These are phyloP conservation scores for Macrotis lagotis DNA, from an alignment of 2,113 vertebrate species.

Conservation along the genomic window DNA sequence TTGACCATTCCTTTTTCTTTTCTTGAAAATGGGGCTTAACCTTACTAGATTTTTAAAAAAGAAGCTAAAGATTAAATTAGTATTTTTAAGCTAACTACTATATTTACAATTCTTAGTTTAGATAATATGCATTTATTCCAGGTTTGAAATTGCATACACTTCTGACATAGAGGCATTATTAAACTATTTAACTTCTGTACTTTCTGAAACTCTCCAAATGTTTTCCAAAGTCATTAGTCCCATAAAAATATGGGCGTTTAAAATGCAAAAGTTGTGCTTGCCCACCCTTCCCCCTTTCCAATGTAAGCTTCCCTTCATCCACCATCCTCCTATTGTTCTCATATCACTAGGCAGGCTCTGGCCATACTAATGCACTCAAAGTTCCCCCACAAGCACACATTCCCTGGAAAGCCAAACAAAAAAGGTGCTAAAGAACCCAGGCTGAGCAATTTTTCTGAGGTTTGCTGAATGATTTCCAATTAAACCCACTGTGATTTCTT, in stretches of 20 bases:
- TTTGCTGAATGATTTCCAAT: constrained; percentile 35
- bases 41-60: not conserved
- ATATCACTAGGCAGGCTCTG: constrained; percentile 31
- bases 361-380: constrained; percentile 16
- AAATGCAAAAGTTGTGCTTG: constrained; percentile 2
- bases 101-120: not conserved
- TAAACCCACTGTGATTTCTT: constrained; percentile 27
- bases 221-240: not conserved
- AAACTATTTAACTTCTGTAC: constrained; percentile 3
- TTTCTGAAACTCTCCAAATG: constrained; percentile 10
- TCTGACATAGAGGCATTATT: not conserved
- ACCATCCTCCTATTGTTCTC: constrained; percentile 31
- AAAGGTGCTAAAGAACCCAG: constrained; percentile 4
- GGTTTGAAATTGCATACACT: not conserved
- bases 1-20: not conserved
- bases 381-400: not conserved
- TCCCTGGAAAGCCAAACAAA: constrained; percentile 45
- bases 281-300: not conserved
- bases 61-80: not conserved
- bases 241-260: not conserved
- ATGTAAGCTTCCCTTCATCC: not conserved
- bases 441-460: constrained; percentile 9
- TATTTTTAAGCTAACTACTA: not conserved
- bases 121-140: not conserved
- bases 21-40: constrained; percentile 20